Base-by-base conservation (phyloP, 2,113 vertebrate species). In the Neolamprologus tretocephalus region DNA sequence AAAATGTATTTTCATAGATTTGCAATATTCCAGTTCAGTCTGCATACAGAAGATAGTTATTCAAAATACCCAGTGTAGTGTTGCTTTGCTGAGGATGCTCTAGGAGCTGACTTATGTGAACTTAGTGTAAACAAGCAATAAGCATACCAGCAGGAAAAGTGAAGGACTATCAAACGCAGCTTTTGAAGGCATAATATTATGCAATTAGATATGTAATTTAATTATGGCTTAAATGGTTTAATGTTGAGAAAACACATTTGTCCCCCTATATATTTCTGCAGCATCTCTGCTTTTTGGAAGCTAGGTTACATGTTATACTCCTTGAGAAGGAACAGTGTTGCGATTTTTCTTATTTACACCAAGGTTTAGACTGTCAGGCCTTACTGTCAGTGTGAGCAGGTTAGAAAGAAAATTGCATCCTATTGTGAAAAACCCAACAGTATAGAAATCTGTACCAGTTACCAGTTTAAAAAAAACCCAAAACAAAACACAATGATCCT, bases 391-490 rank as follows among this genome's bases (percentile, higher is more conserved):
- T 78, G 71, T 49, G 71, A 49, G 23, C 16, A 31, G 9, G 71
- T 49, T 49, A 28, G 23, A 49, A 63, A 31, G 23, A 28, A 75
- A 75, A 49, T 49, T 19, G 42, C 5, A 47, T 11, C 40, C 42
- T 49, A 47, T 16, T 28, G 42, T 78, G 71, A 47, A 28, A 47
- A 75, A 16, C 42, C 42, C 42, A 47, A 19, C 23, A 28, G 16
- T 28, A 31, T 19, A 49, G 42, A 11, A 49, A 49, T 47, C 26
- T 78, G 6, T 75, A 17, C 16, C 16, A 28, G 21, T 49, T 49
- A 49, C 23, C 42, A 78, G 23, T 75, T 78, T 28, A 17, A 47
- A 47, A 45, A 45, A 1, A 0, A 0, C 0, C 10, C 19, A 4
- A 37, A 21, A 37, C 6, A 37, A 68, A 37, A 19, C 9, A 49